phyloP scores from a whole-genome alignment of 2,797 vertebrate genomes.

The Pseudochirops cupreus region DNA sequence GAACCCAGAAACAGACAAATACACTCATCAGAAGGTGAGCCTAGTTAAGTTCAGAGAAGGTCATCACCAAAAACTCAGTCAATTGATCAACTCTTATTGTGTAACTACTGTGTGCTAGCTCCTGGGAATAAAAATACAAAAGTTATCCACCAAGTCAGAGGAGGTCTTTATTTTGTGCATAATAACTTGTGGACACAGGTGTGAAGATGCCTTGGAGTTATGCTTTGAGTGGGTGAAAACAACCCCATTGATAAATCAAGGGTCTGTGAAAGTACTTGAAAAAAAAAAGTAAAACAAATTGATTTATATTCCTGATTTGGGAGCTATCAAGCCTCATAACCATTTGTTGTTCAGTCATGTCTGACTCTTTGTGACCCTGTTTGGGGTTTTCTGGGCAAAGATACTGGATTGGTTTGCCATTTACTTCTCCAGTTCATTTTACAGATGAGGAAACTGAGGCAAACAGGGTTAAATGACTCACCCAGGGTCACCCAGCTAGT shows the following conservation, averaged over 20 bases:
- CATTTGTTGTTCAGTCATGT: background rate
- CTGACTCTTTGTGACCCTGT: background rate
- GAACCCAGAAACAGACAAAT: background rate
- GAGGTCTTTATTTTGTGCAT: background rate
- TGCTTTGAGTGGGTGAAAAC: background rate
- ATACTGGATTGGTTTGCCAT: background rate
- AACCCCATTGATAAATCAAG: background rate
- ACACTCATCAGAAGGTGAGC: background rate
- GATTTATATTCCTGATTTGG: background rate
- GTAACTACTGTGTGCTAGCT: background rate
- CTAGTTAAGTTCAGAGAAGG: background rate
- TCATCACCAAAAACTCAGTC: background rate
- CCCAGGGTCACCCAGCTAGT: background rate
- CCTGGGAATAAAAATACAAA: background rate
- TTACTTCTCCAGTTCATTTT: background rate
- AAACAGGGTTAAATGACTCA: background rate
- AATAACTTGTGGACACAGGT: background rate
- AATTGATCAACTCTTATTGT: background rate
- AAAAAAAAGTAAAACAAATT: background rate
- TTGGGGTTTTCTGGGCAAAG: background rate
- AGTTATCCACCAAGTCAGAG: background rate
- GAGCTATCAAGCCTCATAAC: background rate
- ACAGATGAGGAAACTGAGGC: background rate
- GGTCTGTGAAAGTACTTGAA: background rate
- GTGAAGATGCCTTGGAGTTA: background rate